phyloP scores from a whole-genome alignment of 2,888 invertebrate species.

The Habroteleia sp. region DNA sequence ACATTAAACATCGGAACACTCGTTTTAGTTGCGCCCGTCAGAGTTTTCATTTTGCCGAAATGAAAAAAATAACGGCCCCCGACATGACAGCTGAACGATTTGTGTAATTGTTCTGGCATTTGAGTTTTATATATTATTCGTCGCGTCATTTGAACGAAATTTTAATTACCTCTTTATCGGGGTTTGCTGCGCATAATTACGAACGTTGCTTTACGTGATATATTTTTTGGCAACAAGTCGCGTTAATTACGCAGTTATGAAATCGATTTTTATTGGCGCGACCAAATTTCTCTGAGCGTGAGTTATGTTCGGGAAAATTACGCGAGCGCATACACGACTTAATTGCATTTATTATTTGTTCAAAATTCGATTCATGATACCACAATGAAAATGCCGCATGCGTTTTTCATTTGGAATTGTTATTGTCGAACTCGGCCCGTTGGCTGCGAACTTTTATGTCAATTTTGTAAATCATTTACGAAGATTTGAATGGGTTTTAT shows the following conservation, averaged over 20 bases:
- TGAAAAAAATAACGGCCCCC: background rate
- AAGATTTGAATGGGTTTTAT: constrained; percentile 42
- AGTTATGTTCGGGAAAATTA: constrained; percentile 43
- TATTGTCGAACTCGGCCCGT: constrained; percentile 26
- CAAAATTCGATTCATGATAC: constrained; percentile 55
- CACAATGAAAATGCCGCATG: constrained; percentile 48
- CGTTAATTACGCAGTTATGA: constrained; percentile 42
- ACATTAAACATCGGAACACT: constrained; percentile 16
- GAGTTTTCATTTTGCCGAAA: constrained; percentile 29
- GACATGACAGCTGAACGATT: constrained; percentile 24
- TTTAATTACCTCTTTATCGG: constrained; percentile 19
- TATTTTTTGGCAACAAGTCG: constrained; percentile 16
- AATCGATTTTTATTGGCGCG: constrained; percentile 53
- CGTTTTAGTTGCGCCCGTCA: constrained; percentile 9
- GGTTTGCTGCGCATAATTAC: constrained; percentile 16
- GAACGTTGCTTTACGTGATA: background rate
- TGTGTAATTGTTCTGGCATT: constrained; percentile 29
- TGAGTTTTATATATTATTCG: constrained; percentile 22
- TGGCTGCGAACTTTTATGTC: constrained; percentile 44
- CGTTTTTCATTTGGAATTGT: constrained; percentile 54
- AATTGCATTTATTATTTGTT: constrained; percentile 58
- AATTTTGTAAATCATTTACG: constrained; percentile 50
- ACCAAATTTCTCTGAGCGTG: constrained; percentile 36
- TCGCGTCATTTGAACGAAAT: constrained; percentile 25
- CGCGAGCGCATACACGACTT: constrained; percentile 29